Conservation (phyloP, 2,113 vertebrate species). For the Opisthocomus hoazin region DNA sequence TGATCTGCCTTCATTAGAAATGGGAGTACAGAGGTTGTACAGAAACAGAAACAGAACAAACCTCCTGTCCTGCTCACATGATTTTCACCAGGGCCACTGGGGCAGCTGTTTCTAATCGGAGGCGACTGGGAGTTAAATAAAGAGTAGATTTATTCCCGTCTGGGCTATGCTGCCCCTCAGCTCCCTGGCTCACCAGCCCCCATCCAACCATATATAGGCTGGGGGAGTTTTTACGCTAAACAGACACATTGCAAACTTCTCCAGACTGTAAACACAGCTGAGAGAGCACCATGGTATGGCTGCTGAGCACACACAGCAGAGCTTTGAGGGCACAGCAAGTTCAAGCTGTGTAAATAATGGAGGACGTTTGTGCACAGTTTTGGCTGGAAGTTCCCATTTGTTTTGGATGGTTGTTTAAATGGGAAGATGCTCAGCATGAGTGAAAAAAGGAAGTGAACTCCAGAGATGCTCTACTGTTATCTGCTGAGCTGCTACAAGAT, state of each 20-base stretch:
- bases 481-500: not conserved
- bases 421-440: slow-evolving; percentile 20
- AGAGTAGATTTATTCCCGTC: slow-evolving; percentile 22
- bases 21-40: not conserved
- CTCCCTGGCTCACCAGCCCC: not conserved
- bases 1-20: slow-evolving; percentile 15
- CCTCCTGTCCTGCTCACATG: not conserved
- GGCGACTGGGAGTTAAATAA: slow-evolving; percentile 17
- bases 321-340: slow-evolving; percentile 21
- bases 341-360: slow-evolving; percentile 57
- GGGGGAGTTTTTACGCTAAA: slow-evolving; percentile 55
- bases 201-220: not conserved
- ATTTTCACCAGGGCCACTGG: not conserved
- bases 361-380: slow-evolving; percentile 42
- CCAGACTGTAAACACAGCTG: slow-evolving; percentile 73
- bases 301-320: slow-evolving; percentile 41
- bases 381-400: slow-evolving; percentile 41
- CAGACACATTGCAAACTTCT: slow-evolving; percentile 44
- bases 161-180: not conserved
- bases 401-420: slow-evolving; percentile 43
- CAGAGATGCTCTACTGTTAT: slow-evolving; percentile 3
- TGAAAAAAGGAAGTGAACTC: slow-evolving; percentile 25
- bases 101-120: slow-evolving; percentile 40
- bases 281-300: slow-evolving; percentile 3
- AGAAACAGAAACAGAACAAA: not conserved